Conservation (phyloP, 2,113 vertebrate genomes). For the Scomber colias region DNA sequence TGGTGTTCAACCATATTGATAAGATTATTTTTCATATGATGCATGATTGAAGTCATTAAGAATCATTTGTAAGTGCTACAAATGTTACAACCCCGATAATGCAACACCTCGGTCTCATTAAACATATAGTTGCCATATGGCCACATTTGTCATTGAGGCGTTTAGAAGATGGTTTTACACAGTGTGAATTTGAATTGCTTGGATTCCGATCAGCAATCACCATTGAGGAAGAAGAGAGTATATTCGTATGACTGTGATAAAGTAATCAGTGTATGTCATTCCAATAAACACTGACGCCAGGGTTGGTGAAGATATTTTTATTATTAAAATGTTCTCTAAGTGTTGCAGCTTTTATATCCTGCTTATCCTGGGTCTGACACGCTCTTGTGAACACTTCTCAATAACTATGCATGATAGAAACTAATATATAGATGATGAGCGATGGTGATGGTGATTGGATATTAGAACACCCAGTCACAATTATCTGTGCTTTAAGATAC, state of each 20-base stretch:
- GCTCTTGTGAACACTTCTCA: neutral
- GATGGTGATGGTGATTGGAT: neutral
- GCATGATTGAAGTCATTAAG: neutral
- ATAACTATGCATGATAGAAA: neutral
- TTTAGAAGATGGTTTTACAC: neutral
- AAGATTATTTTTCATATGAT: constrained; percentile 19
- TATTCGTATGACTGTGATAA: neutral
- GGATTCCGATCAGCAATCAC: neutral
- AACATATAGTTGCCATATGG: neutral
- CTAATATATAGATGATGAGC: neutral
- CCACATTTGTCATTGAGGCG: neutral
- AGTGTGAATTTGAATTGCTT: neutral
- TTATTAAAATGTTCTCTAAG: neutral
- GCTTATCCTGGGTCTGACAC: neutral
- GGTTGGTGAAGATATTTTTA: neutral
- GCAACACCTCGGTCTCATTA: neutral
- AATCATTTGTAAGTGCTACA: neutral
- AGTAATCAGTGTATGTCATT: neutral
- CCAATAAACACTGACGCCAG: neutral
- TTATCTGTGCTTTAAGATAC: neutral
- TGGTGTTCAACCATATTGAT: constrained; percentile 14
- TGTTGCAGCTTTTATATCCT: neutral
- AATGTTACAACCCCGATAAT: neutral
- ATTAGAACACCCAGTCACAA: neutral
- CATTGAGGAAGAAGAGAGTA: neutral